Conservation (phyloP, 1,140 invertebrate species). For the Teleogryllus occipitalis region DNA sequence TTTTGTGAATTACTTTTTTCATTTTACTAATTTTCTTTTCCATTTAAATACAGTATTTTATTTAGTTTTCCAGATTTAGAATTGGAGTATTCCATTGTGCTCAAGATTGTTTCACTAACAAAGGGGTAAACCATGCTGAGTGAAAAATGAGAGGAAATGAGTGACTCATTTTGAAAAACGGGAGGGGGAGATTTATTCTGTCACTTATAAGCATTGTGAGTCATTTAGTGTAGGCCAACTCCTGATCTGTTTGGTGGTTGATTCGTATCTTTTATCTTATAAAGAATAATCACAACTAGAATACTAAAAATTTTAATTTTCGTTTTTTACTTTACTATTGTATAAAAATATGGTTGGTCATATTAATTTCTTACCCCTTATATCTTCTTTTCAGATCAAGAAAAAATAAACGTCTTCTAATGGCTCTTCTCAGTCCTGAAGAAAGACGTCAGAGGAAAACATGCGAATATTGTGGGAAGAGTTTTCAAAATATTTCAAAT, state of each 20-base stretch:
- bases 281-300: not conserved
- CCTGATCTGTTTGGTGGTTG: not conserved
- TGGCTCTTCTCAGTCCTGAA: not conserved
- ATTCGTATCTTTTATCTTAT: not conserved
- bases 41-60: no score
- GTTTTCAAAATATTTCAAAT: constrained; percentile 35
- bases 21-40: no score
- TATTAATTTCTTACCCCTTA: not conserved
- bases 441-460: constrained; percentile 24
- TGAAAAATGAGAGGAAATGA: no score
- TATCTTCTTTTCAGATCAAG: not conserved
- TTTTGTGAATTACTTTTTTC: no score
- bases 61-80: no score
- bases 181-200: no score
- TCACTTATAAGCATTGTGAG: no score
- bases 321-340: not conserved
- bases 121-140: no score
- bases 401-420: not conserved
- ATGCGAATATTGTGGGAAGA: constrained; percentile 42
- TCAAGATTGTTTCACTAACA: no score
- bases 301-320: not conserved
- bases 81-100: no score
- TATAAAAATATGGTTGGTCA: not conserved
- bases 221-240: no score
- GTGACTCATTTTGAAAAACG: no score